These are phyloP conservation scores for Brachionichthys hirsutus DNA, from an alignment of 2,113 vertebrate species.

Conservation along the genomic window DNA sequence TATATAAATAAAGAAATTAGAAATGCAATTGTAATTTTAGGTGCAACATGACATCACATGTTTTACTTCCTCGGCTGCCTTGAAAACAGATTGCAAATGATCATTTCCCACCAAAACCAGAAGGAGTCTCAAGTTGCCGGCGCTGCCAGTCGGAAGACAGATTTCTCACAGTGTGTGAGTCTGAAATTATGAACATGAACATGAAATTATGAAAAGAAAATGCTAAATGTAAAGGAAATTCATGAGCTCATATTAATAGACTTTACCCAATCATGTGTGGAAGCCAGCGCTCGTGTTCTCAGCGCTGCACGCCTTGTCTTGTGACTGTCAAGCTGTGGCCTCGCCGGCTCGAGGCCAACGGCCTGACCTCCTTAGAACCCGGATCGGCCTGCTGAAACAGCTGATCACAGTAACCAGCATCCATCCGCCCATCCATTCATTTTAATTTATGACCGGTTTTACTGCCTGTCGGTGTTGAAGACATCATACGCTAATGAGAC, in stretches of 20 bases:
- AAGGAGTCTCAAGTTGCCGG: conserved; percentile 11
- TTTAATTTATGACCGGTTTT: not conserved
- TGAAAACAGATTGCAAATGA: conserved; percentile 45
- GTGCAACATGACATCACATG: not conserved
- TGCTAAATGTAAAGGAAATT: conserved; percentile 23
- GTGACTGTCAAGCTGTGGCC: not conserved
- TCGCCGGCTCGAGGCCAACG: conserved; percentile 29
- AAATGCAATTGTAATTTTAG: not conserved
- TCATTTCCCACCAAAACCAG: conserved; percentile 13
- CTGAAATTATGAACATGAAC: too few relatives aligned
- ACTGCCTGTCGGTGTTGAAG: not conserved
- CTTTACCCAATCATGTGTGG: conserved; percentile 26
- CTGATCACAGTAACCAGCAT: conserved; percentile 6
- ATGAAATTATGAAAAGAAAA: conserved; percentile 27
- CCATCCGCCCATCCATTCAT: not conserved
- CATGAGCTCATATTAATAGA: conserved; percentile 32
- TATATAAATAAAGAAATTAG: not conserved
- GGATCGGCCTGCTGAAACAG: conserved; percentile 9
- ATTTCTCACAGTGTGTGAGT: conserved; percentile 13
- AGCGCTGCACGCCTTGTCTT: conserved; percentile 17
- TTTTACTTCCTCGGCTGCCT: not conserved
- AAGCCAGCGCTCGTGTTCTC: conserved; percentile 29
- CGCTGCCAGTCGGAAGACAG: conserved; percentile 5
- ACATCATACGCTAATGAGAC: conserved; percentile 18
- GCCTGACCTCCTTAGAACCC: conserved; percentile 24